Evolutionary conservation across 2,888 invertebrate genomes (phyloP).

Genomic region (Microplitis deprimator): DNA sequence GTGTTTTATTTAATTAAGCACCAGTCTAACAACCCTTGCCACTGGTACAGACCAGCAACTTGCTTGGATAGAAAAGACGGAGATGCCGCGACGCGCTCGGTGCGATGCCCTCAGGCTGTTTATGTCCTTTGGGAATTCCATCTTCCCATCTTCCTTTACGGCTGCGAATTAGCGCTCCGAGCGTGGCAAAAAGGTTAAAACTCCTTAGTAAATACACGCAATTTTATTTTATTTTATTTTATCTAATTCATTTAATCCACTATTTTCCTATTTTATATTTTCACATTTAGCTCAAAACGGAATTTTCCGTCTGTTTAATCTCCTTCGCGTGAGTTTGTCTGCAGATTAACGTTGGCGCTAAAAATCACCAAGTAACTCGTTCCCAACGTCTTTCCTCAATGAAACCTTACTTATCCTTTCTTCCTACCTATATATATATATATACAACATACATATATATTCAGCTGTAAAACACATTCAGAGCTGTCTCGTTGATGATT

Average conservation of each 20-base stretch:
- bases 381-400: background rate
- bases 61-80: slow-evolving; percentile 17
- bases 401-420: slow-evolving; percentile 4
- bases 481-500: slow-evolving; percentile 13
- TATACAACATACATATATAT: background rate
- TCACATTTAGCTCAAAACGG: no score
- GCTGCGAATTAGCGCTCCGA: slow-evolving; percentile 54
- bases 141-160: slow-evolving; percentile 53
- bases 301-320: no score
- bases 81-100: slow-evolving; percentile 5
- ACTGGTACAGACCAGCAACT: slow-evolving; percentile 8
- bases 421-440: background rate
- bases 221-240: slow-evolving; percentile 24
- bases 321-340: no score
- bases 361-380: background rate
- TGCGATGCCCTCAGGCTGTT: slow-evolving; percentile 48
- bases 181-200: slow-evolving; percentile 51
- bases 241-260: background rate
- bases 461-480: background rate
- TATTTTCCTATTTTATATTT: background rate
- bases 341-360: background rate
- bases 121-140: slow-evolving; percentile 60
- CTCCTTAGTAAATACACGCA: slow-evolving; percentile 48
- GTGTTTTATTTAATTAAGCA: slow-evolving; percentile 67
- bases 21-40: slow-evolving; percentile 58